Base-by-base conservation (phyloP, 1,140 invertebrate species). In the Papilio glaucus region DNA sequence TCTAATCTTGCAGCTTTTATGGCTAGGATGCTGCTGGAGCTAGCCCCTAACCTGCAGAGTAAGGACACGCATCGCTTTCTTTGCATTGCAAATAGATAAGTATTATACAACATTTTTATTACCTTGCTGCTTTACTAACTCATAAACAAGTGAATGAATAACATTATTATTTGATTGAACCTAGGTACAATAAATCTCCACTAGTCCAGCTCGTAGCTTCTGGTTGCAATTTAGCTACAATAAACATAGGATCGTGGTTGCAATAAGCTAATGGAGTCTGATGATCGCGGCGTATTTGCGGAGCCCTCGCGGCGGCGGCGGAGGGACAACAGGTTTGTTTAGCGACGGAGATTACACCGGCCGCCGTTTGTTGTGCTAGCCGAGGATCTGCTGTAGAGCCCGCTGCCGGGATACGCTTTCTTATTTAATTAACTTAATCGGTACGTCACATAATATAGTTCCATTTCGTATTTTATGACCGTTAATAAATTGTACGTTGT, bases 231-330 rank as follows among this genome's bases (percentile, higher is more conserved):
- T 39, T 15, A 37, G 62, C 8, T 65, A 21, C 33, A 18, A 38
- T 62, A 73, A 71, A 63, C 41, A 71, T 13, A 57, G 37, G 3
- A 24, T 63, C 37, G 15, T 21, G 29, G 33, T 21, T 37, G 83
- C 77, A 88, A 88, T 88, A 80, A 84, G 78, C 78, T 88, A 88
- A 88, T 88, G 83, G 84, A 71, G 70, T 68, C 76, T 73, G 84
- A 83, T 83, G 73, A 87, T 84, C 81, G 62, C 74, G 62, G 72
- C 45, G 73, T 87, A 82, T 87, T 88, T 86, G 78, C 83, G 77
- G 39, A 76, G 83, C 82, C 72, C 76, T 88, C 65, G 33, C 70
- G 68, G 62, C 41, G 70, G 29, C 39, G 29, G 57, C 39, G 26
- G 63, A 67, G 53, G 42, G 39, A 68, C 39, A 68, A 68, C 65